Evolutionary conservation across 2,113 vertebrate species (phyloP), one percentile per base, ranked within the genome.

Genomic region (Thermophis baileyi): DNA sequence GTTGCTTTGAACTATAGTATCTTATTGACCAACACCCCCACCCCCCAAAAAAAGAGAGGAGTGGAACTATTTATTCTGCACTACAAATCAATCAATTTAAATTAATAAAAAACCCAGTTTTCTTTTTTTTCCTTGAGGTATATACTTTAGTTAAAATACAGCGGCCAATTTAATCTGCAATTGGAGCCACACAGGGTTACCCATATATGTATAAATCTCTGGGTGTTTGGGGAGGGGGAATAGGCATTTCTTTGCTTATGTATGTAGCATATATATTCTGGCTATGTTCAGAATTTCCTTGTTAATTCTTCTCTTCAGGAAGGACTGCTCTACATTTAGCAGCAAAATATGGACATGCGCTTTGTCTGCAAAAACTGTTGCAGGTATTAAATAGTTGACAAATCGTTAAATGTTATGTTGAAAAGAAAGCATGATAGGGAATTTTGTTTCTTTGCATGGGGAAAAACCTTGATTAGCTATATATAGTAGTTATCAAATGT

Each of bases 251-350:
- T 44, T 53, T 44, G 69, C 35, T 10, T 35, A 5, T 20, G 3
- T 53, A 18, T 40, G 5, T 57, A 27, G 27, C 50, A 14, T 44
- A 27, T 51, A n/a, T 85, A 63, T 60, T 6, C 9, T 57, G 63
- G 14, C 25, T 47, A 11, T 44, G 22, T 50, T 92, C 16, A n/a
- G 1, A 25, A 5, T 87, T 50, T 51, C 24, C 9, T 93, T 93
- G 74, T 63, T 20, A 11, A 54, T 74, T 88, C 4, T 51, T 35
- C 47, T 87, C 35, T 87, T 55, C 54, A 99, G 99, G 99, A 81
- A 99, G 99, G 97, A 99, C 98, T 6, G 99, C 98, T 0, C 97
- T 99, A 92, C 99, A 99, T 57, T 96, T 99, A 63, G 98, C 99
- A 94, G 98, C 99, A 0, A 98, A 98, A 86, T 99, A 99, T 0